Evolutionary conservation across 2,888 invertebrate genomes (phyloP), one percentile per base, ranked within the genome.

Genomic region (Drosophila tanythrix): DNA sequence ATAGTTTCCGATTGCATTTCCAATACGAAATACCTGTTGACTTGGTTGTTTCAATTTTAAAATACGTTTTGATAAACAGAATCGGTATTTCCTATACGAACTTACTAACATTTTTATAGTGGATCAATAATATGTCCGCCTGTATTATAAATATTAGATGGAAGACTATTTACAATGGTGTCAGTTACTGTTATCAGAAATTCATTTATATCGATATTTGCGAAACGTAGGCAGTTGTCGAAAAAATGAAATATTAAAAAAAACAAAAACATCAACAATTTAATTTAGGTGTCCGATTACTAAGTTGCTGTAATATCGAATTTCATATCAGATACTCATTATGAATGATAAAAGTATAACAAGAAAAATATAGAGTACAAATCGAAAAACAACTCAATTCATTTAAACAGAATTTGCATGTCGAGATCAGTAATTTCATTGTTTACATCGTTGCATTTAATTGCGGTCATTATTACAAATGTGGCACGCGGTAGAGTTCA

Each of bases 401-500:
- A 46, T 46, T 46, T 25, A 8, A 15, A 46, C 25, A 46, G 13
- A 46, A 25, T 15, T 66, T 66, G 48, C 55, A 67, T 50, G 33
- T 40, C 25, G 13, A 38, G 21, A 33, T 33, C 48, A 48, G 27
- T 3, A 3, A n/a, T 48, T 36, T 38, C 31, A 55, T 67, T 68
- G 38, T 43, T 51, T 29, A 51, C 50, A 51, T 50, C 48, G 36
- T 36, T 35, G 3, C 33, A 29, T 33, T 50, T 66, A 56, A 67
- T 55, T 67, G 33, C 48, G 18, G 33, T 27, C 27, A 21, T 55
- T 56, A 56, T 56, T 36, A 46, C 53, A 11, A 51, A 57, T 59
- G 25, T 38, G 31, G 33, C 65, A 55, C 15, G 31, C 35, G 29
- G 27, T 61, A 43, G 59, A 61, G 35, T 77, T 46, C 57, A 62